Evolutionary conservation across 2,113 vertebrate genomes (phyloP).

Genomic region (Morone chrysops): DNA sequence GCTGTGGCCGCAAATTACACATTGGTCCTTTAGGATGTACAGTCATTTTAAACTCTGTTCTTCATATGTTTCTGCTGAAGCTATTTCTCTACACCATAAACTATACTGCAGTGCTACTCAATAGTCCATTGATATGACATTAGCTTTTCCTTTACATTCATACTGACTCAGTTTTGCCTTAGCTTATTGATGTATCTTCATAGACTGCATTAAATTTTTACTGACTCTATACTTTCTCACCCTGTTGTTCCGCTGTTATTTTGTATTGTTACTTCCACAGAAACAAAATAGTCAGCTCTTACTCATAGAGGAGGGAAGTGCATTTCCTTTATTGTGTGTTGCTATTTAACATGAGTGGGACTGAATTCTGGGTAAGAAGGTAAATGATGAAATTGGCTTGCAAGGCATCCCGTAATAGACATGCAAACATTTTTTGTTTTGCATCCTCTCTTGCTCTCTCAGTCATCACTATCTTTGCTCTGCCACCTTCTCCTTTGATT

Average conservation of each 20-base stretch:
- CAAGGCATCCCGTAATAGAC: neutral
- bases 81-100: constrained; percentile 38
- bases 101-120: constrained; percentile 24
- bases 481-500: neutral
- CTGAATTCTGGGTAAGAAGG: constrained; percentile 7
- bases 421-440: neutral
- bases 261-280: constrained; percentile 27
- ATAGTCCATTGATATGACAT: constrained; percentile 43
- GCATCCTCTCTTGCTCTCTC: neutral
- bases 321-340: neutral
- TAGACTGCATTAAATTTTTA: constrained; percentile 48
- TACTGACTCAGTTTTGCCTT: constrained; percentile 44
- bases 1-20: too few relatives aligned
- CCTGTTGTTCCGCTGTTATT: constrained; percentile 4
- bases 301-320: neutral
- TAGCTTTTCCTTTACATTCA: constrained; percentile 38
- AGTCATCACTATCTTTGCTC: neutral
- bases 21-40: neutral
- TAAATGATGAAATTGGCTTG: constrained; percentile 23
- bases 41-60: constrained; percentile 9
- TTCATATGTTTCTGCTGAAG: constrained; percentile 13
- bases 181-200: constrained; percentile 52
- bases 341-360: constrained; percentile 17
- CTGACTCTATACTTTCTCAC: constrained; percentile 42
- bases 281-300: constrained; percentile 39